Conservation (phyloP, 2,113 vertebrate genomes). For the Dendropsophus ebraccatus region DNA sequence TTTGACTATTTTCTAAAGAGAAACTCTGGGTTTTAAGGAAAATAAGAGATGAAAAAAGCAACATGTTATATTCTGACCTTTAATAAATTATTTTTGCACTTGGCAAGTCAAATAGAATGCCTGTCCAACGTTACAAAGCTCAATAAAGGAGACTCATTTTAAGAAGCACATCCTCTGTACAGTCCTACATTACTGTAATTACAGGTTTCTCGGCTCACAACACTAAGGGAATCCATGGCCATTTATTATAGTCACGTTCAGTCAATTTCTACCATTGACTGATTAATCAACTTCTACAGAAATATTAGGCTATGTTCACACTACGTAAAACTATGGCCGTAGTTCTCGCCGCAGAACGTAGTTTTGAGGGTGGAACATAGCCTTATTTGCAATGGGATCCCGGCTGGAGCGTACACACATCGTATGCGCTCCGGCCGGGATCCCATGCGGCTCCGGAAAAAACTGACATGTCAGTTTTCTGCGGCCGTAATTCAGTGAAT, state of each 20-base stretch:
- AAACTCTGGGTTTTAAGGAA: neutral
- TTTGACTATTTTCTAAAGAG: conserved; percentile 15
- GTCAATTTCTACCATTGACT: neutral
- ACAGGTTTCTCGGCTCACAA: neutral
- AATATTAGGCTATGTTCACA: too few relatives aligned
- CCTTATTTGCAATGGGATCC: too few relatives aligned
- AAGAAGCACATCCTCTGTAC: neutral
- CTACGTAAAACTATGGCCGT: too few relatives aligned
- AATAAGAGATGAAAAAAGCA: conserved; percentile 2
- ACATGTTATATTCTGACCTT: conserved; percentile 30
- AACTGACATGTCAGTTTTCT: too few relatives aligned
- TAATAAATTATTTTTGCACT: conserved; percentile 6
- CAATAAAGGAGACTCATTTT: neutral
- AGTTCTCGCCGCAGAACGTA: too few relatives aligned
- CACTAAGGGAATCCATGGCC: neutral
- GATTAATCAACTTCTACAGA: neutral
- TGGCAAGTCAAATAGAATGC: neutral
- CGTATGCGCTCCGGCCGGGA: too few relatives aligned
- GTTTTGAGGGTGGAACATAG: too few relatives aligned
- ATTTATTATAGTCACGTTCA: neutral
- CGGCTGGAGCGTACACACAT: too few relatives aligned
- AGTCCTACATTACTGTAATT: neutral
- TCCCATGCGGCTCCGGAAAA: too few relatives aligned
- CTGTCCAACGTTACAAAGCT: neutral
- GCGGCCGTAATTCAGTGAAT: too few relatives aligned